These are phyloP conservation scores for Saxidomus purpurata DNA, from an alignment of 1,140 invertebrate species.

Conservation along the genomic window DNA sequence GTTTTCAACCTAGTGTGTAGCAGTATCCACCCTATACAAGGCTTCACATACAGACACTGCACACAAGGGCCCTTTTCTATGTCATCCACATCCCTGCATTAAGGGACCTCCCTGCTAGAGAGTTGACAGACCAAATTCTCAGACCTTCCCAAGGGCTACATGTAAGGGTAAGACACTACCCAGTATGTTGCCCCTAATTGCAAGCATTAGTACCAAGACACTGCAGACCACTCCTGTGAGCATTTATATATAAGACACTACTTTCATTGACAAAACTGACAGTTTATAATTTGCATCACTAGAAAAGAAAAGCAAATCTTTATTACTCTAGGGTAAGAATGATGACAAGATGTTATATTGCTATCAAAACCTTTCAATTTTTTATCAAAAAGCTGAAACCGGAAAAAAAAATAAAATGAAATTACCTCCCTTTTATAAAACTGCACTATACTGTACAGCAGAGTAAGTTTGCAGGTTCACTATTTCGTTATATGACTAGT, in stretches of 20 bases:
- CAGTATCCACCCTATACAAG: neutral
- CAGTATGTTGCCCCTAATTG: neutral
- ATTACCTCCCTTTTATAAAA: too few species aligned
- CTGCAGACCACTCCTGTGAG: neutral
- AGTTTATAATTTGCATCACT: neutral
- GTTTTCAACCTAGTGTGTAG: constrained; percentile 13
- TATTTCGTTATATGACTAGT: too few species aligned
- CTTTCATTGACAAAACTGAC: neutral
- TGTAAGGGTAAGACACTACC: neutral
- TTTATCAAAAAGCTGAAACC: too few species aligned
- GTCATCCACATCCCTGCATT: neutral
- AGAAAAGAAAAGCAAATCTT: neutral
- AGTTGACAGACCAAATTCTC: neutral
- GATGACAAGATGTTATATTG: too few species aligned
- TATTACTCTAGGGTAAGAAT: too few species aligned
- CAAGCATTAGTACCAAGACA: constrained; percentile 23
- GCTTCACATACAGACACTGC: neutral
- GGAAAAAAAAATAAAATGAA: too few species aligned
- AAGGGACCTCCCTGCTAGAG: neutral
- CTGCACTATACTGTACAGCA: too few species aligned
- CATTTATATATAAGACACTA: neutral
- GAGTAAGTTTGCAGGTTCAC: too few species aligned
- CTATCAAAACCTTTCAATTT: too few species aligned
- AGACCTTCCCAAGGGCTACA: constrained; percentile 18
- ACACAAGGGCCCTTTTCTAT: neutral